Base-by-base conservation (phyloP, 2,113 vertebrate species). In the Artemisiospiza belli region DNA sequence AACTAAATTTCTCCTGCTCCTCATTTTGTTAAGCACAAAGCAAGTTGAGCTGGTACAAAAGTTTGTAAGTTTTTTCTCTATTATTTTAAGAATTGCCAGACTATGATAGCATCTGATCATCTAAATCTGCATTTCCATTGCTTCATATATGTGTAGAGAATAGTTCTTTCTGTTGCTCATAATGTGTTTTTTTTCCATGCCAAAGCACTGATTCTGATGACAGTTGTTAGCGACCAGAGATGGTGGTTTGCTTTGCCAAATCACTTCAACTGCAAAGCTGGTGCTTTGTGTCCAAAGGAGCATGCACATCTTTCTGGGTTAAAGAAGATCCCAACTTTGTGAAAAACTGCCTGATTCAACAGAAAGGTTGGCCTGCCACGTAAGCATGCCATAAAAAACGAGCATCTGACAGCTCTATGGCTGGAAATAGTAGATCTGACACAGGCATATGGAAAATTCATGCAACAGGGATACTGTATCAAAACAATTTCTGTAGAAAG, bases 381-480 rank as follows among this genome's bases (percentile, higher is more conserved):
- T 96, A 95, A 93, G 92, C 89, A 52, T 19, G 1, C 89, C 85
- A 81, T 94, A 83, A 95, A 92, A 96, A 92, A 94, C 0, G 8
- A 96, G 69, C 90, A 92, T 96, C 78, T 94, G 95, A 93, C 89
- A 91, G 91, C 86, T 96, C 87, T 87, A 82, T 93, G 92, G 94
- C 94, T 96, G 89, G 11, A 90, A 92, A 76, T 49, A 91, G 75
- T 86, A 82, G 76, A 87, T 96, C 92, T 96, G 95, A 94, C 91
- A 87, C 83, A 94, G 69, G 87, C 92, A 52, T 81, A 74, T 90
- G 95, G 94, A 96, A 97, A 91, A 96, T 94, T 95, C 91, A 82
- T 97, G 96, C 89, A 95, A 95, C 27, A 9, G 79, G 87, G 77
- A 92, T 82, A 79, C 58, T 68, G 84, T 95, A 94, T 93, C 96